Evolutionary conservation across 1,140 invertebrate genomes (phyloP).

Genomic region (Tachypleus tridentatus): DNA sequence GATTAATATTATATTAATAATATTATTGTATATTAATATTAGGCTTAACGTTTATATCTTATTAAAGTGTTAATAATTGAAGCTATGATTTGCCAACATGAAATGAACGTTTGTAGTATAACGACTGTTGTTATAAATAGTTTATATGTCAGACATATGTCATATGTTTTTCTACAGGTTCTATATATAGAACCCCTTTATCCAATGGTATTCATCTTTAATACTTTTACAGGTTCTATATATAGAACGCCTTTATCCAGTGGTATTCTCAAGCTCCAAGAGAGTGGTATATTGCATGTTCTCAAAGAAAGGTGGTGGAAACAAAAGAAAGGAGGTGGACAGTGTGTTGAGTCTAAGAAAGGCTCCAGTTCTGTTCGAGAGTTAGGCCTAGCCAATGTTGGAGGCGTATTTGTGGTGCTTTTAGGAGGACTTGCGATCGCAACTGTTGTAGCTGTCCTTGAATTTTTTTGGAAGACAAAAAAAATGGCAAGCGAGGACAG

Average conservation of each 20-base stretch:
- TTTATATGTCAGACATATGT: no score
- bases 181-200: no score
- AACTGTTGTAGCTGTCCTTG: slow-evolving; percentile 21
- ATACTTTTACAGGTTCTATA: slow-evolving; percentile 30
- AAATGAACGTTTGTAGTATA: no score
- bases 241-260: slow-evolving; percentile 34
- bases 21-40: no score
- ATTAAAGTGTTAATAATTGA: no score
- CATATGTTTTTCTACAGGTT: no score
- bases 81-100: no score
- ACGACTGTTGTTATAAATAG: no score
- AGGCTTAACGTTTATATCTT: no score
- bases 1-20: no score
- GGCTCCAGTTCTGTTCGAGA: slow-evolving; percentile 29
- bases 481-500: neutral
- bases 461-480: slow-evolving; percentile 23
- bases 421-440: slow-evolving; percentile 35
- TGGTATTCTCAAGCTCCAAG: slow-evolving; percentile 37
- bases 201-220: no score
- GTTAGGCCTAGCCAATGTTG: slow-evolving; percentile 30
- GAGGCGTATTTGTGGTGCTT: slow-evolving; percentile 42
- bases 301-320: slow-evolving; percentile 35
- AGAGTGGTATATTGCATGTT: slow-evolving; percentile 34
- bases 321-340: slow-evolving; percentile 26
- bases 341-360: slow-evolving; percentile 22